A percentile compares a stretch with the other conserved stretches of the same genome.
Evolutionary conservation across 2,797 vertebrate genomes (phyloP).

Genomic region (Rhincodon typus): DNA sequence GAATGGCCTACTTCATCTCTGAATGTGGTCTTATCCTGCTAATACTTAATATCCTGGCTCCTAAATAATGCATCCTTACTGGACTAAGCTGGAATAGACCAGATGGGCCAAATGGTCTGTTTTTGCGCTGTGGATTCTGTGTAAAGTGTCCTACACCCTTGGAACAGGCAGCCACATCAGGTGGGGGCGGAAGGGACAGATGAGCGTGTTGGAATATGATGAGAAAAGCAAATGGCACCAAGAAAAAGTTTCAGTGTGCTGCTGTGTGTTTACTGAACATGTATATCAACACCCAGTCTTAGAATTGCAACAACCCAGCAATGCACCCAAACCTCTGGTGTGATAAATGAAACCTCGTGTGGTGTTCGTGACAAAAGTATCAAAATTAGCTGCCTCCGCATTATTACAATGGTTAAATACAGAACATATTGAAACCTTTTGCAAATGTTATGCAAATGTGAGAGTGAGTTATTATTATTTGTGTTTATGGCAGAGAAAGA

Average conservation of each 20-base stretch:
- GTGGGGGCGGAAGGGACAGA: neutral
- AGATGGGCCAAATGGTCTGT: neutral
- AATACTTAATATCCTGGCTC: neutral
- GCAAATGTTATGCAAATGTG: conserved; percentile 23
- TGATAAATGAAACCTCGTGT: neutral
- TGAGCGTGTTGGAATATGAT: neutral
- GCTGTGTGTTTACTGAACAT: neutral
- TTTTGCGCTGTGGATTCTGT: neutral
- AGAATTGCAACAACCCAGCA: neutral
- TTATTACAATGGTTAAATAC: neutral
- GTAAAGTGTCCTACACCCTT: neutral
- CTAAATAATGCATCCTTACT: neutral
- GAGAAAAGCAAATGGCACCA: neutral
- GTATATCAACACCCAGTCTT: neutral
- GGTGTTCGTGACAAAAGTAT: neutral
- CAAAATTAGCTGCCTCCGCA: neutral
- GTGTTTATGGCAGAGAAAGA: neutral
- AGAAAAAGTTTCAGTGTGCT: neutral
- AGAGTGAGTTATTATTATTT: conserved; percentile 17
- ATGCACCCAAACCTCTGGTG: neutral
- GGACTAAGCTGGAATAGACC: neutral
- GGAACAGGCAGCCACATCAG: neutral
- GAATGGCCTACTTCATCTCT: neutral
- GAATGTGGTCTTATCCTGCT: neutral
- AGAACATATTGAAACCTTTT: neutral